A percentile compares a stretch with the other conserved stretches of the same genome.
phyloP scores from a whole-genome alignment of 2,888 invertebrate genomes.

The Tigriopus californicus region DNA sequence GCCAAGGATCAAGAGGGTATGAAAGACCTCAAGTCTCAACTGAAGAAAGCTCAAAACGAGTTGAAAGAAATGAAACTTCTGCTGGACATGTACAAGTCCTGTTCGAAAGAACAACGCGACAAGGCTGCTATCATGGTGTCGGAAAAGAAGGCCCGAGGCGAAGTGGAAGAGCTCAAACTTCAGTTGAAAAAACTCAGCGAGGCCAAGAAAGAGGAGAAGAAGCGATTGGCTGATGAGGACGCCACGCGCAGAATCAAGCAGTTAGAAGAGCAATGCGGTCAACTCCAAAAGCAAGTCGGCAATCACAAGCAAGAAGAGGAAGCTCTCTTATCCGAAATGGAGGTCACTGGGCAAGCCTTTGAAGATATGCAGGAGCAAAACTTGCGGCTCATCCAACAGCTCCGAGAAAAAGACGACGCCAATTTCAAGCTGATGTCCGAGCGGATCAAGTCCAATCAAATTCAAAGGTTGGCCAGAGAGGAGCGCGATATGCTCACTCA shows the following conservation, averaged over 20 bases:
- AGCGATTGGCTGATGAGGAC: conserved; percentile 84
- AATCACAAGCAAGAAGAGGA: conserved; percentile 82
- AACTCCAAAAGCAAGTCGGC: conserved; percentile 52
- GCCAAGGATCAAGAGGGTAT: conserved; percentile 35
- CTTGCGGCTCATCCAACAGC: conserved; percentile 76
- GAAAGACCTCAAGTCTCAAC: conserved; percentile 67
- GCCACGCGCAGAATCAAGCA: conserved; percentile 81
- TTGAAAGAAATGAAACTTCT: conserved; percentile 85
- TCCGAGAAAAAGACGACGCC: conserved; percentile 90
- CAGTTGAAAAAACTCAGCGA: conserved; percentile 67
- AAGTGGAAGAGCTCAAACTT: conserved; percentile 65
- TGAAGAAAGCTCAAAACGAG: conserved; percentile 80
- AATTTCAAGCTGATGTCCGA: conserved; percentile 98
- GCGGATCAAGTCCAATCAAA: conserved; percentile 80
- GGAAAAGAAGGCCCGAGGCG: conserved; percentile 72
- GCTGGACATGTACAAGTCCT: conserved; percentile 79
- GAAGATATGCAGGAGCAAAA: conserved; percentile 99
- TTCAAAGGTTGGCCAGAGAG: conserved; percentile 78
- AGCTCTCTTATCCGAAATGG: conserved; percentile 92
- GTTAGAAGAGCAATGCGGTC: conserved; percentile 65
- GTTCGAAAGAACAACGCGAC: conserved; percentile 84
- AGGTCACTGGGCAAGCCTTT: conserved; percentile 94
- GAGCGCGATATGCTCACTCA: conserved; percentile 67
- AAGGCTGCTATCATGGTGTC: conserved; percentile 90
- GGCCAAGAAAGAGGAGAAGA: conserved; percentile 69